phyloP scores from a whole-genome alignment of 2,113 vertebrate species.

The Callaeas wilsoni region DNA sequence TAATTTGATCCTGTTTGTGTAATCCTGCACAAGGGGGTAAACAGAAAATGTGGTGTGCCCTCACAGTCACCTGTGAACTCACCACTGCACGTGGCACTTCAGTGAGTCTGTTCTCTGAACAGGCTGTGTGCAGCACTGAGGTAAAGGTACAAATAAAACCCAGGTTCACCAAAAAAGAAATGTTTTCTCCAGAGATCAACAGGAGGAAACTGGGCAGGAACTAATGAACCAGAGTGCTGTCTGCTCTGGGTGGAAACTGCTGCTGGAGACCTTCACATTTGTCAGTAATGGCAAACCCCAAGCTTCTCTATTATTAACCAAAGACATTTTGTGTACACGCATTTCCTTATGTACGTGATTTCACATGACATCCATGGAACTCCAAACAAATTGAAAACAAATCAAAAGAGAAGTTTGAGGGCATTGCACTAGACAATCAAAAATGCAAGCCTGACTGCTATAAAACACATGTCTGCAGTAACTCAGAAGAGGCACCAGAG shows the following conservation, averaged over 20 bases:
- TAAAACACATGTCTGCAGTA: background rate
- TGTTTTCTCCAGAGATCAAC: background rate
- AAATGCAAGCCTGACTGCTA: background rate
- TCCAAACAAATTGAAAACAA: background rate
- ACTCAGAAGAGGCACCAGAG: background rate
- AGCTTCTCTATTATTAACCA: background rate
- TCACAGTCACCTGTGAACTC: background rate
- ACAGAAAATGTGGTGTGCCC: background rate
- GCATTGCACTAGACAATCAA: background rate
- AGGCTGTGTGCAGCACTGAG: background rate
- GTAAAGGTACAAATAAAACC: background rate
- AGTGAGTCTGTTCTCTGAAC: background rate
- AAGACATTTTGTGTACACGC: background rate
- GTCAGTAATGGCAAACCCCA: background rate
- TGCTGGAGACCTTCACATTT: background rate
- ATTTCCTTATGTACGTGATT: background rate
- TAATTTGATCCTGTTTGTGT: background rate
- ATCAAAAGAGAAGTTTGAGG: background rate
- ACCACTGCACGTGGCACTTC: rapidly evolving
- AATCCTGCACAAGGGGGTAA: background rate
- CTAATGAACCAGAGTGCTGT: background rate
- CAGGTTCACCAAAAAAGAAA: background rate
- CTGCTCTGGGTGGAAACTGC: background rate
- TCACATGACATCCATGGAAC: background rate
- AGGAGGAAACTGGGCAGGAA: background rate